These are phyloP conservation scores for Plemyria rubiginata DNA, from an alignment of 2,888 invertebrate species.

Conservation along the genomic window DNA sequence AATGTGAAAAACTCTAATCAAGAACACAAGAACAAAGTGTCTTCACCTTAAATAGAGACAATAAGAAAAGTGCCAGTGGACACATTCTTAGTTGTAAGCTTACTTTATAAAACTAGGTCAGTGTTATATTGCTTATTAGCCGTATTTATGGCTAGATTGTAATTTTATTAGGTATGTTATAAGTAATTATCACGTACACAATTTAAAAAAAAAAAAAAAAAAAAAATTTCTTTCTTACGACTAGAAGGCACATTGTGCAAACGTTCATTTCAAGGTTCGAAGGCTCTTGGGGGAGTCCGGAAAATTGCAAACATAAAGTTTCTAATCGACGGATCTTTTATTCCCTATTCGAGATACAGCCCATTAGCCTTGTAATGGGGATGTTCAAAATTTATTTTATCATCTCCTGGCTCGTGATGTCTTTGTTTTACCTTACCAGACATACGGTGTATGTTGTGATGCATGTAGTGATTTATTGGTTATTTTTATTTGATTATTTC, in stretches of 20 bases:
- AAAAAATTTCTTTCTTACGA: conserved; percentile 19
- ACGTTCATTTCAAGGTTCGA: conserved; percentile 57
- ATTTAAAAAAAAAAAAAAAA: too few species aligned
- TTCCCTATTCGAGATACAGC: conserved; percentile 81
- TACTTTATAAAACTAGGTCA: too few species aligned
- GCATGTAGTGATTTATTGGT: conserved; percentile 35
- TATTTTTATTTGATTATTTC: background rate
- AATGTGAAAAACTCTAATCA: too few species aligned
- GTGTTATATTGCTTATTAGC: too few species aligned
- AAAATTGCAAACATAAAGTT: conserved; percentile 84
- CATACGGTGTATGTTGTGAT: conserved; percentile 53
- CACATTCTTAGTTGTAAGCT: too few species aligned
- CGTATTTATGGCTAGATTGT: too few species aligned
- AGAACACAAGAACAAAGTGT: too few species aligned
- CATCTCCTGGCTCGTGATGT: conserved; percentile 82
- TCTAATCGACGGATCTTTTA: conserved; percentile 85
- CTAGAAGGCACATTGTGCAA: conserved; percentile 41
- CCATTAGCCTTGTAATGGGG: conserved; percentile 83
- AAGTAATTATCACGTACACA: too few species aligned
- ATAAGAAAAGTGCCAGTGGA: too few species aligned
- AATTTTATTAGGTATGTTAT: too few species aligned
- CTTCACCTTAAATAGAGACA: too few species aligned
- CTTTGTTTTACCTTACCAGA: conserved; percentile 65
- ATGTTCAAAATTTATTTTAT: conserved; percentile 83
- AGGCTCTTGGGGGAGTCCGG: conserved; percentile 61